A percentile compares a stretch with the other conserved stretches of the same genome.
Evolutionary conservation across 2,113 vertebrate species (phyloP).

Genomic region (Rallus limicola): DNA sequence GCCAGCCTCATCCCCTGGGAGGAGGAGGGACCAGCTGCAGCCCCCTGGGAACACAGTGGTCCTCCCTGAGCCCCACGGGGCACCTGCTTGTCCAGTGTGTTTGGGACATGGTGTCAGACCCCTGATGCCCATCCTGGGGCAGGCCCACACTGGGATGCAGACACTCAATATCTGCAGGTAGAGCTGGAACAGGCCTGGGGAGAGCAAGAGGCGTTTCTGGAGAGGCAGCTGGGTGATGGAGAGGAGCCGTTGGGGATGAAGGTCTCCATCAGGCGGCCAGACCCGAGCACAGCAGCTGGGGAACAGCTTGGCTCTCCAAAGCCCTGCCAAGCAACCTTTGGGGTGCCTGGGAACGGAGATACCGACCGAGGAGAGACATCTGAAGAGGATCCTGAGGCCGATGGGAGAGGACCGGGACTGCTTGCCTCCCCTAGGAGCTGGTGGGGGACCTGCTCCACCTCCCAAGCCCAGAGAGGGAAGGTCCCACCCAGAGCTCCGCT

Average conservation of each 20-base stretch:
- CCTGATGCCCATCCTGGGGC: background rate
- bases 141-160: background rate
- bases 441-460: background rate
- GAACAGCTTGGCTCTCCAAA: background rate
- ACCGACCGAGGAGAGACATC: rapidly evolving
- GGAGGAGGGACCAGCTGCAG: background rate
- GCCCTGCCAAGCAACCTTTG: background rate
- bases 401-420: background rate
- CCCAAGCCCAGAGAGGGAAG: background rate
- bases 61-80: background rate
- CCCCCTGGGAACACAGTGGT: rapidly evolving
- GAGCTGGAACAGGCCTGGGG: background rate
- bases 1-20: background rate
- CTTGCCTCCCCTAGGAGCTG: background rate
- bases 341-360: background rate
- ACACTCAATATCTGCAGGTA: background rate
- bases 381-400: background rate
- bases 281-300: constrained; percentile 5
- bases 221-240: background rate
- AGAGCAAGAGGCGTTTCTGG: background rate
- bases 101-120: background rate
- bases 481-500: background rate
- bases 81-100: background rate
- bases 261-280: constrained; percentile 59
- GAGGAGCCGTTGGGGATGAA: background rate